Conservation (phyloP, 2,797 vertebrate species). For the Champsocephalus esox region DNA sequence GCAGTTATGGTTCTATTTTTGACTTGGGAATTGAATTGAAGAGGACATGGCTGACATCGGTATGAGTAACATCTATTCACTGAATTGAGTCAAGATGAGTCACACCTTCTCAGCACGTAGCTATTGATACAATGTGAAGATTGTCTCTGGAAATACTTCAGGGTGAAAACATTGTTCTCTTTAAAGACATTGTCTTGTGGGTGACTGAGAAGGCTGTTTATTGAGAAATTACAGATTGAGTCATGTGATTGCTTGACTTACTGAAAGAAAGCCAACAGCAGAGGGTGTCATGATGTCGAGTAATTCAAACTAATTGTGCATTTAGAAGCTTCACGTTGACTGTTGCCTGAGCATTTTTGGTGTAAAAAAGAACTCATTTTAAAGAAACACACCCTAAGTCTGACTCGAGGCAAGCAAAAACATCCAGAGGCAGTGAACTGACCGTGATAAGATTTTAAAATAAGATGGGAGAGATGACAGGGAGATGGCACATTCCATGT, state of each 20-base stretch:
- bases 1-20: conserved; percentile 75
- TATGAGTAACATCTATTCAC: conserved; percentile 76
- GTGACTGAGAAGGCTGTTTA: conserved; percentile 30
- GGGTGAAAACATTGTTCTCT: conserved; percentile 36
- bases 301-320: background rate
- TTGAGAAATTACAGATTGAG: conserved; percentile 44
- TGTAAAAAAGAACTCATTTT: background rate
- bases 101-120: conserved; percentile 57
- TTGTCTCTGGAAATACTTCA: conserved; percentile 20
- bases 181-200: conserved; percentile 37
- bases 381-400: conserved; percentile 7
- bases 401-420: conserved; percentile 34
- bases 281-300: background rate
- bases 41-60: conserved; percentile 73
- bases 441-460: conserved; percentile 61
- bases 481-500: conserved; percentile 65
- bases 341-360: background rate
- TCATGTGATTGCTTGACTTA: conserved; percentile 47
- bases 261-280: conserved; percentile 5
- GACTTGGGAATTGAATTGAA: conserved; percentile 60
- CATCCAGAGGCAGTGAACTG: conserved; percentile 43
- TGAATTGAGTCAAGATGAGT: conserved; percentile 73
- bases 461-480: conserved; percentile 33
- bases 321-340: background rate
- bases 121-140: conserved; percentile 59